Base-by-base conservation (phyloP, 2,888 invertebrate species). In the Melanotus villosus region DNA sequence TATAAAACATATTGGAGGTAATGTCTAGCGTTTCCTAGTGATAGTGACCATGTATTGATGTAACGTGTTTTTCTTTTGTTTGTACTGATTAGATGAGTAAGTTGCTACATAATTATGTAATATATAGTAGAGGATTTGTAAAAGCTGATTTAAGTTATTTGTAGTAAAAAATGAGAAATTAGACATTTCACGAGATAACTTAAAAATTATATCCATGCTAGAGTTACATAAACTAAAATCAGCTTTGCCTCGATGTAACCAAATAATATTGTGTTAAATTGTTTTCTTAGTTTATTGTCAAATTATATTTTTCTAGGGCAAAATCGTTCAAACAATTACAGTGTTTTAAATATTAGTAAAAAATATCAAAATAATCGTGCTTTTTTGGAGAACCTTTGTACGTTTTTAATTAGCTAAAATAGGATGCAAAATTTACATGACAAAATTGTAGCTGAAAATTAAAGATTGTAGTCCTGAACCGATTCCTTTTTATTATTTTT, bases 61-160 rank as follows among this genome's bases (percentile, higher is more conserved):
- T 63, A 63, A 23, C 12, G 36, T 62, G 36, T 45, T 21, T 14
- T 52, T 41, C 52, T 30, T 63, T 63, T 36, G 52, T 63, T 63
- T 63, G 62, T 63, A 63, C 62, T 63, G 62, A 63, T 63, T 63
- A 50, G 50, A n/a, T n/a, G n/a, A 50, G 19, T 62, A 62, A 50
- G 50, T 50, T 19, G 43, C 47, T 47, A 47, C 14, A 32, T 52
- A 32, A 30, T 18, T 16, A 32, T 52, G 52, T 45, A 38, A 38
- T n/a, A n/a, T n/a, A 21, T 45, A n/a, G 10, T 45, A 45, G 45
- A 45, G 38, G 6, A 12, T 21, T 16, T 18, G 16, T 41, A 41
- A 41, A 18, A 12, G 14, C 16, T 41, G 16, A 21, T 47, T 23
- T 47, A 26, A 47, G n/a, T 47, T 23, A 26, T n/a, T n/a, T n/a